These are phyloP conservation scores for Gavialis gangeticus DNA, from an alignment of 2,113 vertebrate genomes.

Conservation along the genomic window DNA sequence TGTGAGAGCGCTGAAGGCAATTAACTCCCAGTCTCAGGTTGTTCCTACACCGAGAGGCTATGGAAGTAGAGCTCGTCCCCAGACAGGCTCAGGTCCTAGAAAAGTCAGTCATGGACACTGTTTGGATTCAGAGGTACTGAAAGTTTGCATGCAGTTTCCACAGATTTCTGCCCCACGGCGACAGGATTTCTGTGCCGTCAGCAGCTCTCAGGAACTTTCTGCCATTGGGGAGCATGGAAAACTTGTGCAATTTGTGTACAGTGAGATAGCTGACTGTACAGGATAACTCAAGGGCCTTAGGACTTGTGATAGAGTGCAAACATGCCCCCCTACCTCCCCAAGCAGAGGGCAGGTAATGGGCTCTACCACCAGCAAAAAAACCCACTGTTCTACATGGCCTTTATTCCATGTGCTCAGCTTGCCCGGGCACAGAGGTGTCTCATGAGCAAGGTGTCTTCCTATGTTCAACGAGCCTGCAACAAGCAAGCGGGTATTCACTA, in stretches of 20 bases:
- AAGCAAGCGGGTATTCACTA: rapidly evolving
- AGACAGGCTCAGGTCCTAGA: neutral
- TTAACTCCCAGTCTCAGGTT: neutral
- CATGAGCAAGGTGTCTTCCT: neutral
- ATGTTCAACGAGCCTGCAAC: neutral
- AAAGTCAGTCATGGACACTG: rapidly evolving
- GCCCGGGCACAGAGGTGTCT: neutral
- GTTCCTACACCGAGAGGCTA: neutral
- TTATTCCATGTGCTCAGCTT: rapidly evolving
- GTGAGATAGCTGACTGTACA: no score
- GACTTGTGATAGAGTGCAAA: rapidly evolving
- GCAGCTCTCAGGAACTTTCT: neutral
- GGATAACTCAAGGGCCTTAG: neutral
- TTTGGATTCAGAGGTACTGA: neutral
- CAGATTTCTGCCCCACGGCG: neutral
- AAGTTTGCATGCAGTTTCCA: neutral
- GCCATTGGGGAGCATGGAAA: neutral
- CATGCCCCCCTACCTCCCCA: neutral
- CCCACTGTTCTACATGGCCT: neutral
- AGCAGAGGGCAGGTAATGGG: neutral
- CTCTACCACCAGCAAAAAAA: neutral
- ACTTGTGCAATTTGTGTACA: no score
- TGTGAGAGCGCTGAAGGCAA: neutral
- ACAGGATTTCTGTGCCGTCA: neutral
- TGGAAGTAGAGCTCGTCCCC: neutral